phyloP scores from a whole-genome alignment of 2,113 vertebrate species.

The Etheostoma spectabile region DNA sequence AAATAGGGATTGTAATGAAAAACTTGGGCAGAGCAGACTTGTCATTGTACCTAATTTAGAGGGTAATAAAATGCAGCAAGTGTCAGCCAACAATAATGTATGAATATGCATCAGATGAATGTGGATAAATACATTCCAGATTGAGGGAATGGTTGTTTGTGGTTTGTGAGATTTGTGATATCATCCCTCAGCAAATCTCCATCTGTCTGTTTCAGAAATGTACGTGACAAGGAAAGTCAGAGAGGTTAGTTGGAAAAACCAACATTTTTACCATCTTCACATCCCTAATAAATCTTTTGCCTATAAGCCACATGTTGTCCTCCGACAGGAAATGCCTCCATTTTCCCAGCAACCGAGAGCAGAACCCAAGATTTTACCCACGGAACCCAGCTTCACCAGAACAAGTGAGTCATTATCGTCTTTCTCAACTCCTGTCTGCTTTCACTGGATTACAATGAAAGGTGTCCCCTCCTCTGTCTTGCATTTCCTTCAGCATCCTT shows the following conservation, averaged over 20 bases:
- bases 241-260: conserved; percentile 75
- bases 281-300: background rate
- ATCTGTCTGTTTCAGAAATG: conserved; percentile 77
- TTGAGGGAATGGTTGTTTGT: conserved; percentile 11
- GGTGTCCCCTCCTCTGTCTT: background rate
- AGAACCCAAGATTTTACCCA: conserved; percentile 60
- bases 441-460: background rate
- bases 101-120: background rate
- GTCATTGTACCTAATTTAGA: background rate
- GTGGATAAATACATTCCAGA: conserved; percentile 12
- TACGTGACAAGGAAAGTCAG: conserved; percentile 67
- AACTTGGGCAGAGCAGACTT: too few relatives aligned
- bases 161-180: background rate
- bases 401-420: conserved; percentile 48
- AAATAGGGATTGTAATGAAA: too few relatives aligned
- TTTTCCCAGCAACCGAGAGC: conserved; percentile 58
- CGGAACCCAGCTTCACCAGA: conserved; percentile 58
- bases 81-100: background rate
- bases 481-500: conserved; percentile 58
- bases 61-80: background rate
- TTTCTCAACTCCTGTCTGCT: background rate
- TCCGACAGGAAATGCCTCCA: conserved; percentile 66
- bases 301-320: conserved; percentile 1
- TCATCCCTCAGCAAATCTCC: conserved; percentile 13
- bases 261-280: background rate